Evolutionary conservation across 2,888 invertebrate genomes (phyloP).

Genomic region (Magallana nippona): DNA sequence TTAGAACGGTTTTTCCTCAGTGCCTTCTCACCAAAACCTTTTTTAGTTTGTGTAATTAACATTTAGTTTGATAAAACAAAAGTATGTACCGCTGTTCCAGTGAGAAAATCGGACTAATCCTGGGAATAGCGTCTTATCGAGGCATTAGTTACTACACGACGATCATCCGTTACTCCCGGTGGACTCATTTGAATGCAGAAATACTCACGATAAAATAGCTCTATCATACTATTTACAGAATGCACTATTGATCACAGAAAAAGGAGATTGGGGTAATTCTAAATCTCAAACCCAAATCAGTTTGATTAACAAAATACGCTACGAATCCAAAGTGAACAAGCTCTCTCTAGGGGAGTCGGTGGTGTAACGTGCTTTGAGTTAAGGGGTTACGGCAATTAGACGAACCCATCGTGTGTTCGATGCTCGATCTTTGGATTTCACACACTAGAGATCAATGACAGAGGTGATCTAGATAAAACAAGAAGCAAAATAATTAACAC

Average conservation of each 20-base stretch:
- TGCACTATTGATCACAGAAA: constrained; percentile 26
- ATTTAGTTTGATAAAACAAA: constrained; percentile 9
- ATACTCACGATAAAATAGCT: constrained; percentile 13
- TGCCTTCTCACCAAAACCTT: not conserved
- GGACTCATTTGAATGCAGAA: constrained; percentile 25
- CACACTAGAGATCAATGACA: constrained; percentile 45
- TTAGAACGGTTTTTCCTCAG: not conserved
- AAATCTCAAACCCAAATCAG: constrained; percentile 42
- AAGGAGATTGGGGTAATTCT: constrained; percentile 25
- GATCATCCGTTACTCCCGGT: not conserved
- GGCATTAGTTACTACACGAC: not conserved
- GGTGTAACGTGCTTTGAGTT: constrained; percentile 44
- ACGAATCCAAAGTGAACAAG: constrained; percentile 53
- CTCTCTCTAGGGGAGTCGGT: constrained; percentile 45
- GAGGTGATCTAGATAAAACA: constrained; percentile 1
- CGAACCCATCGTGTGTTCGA: constrained; percentile 13
- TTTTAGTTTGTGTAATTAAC: not conserved
- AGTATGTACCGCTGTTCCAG: not conserved
- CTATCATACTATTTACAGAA: constrained; percentile 23
- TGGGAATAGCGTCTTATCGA: constrained; percentile 21
- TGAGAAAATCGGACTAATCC: constrained; percentile 13
- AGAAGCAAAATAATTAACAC: not conserved
- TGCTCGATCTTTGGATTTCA: constrained; percentile 37
- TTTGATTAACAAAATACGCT: constrained; percentile 52
- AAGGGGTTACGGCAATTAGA: constrained; percentile 48